Percentiles rank a stretch among this genome's conserved stretches.
Evolutionary conservation across 64 coral and sea anemone species (phyloP).

Genomic region (Stichodactyla mertensii): DNA sequence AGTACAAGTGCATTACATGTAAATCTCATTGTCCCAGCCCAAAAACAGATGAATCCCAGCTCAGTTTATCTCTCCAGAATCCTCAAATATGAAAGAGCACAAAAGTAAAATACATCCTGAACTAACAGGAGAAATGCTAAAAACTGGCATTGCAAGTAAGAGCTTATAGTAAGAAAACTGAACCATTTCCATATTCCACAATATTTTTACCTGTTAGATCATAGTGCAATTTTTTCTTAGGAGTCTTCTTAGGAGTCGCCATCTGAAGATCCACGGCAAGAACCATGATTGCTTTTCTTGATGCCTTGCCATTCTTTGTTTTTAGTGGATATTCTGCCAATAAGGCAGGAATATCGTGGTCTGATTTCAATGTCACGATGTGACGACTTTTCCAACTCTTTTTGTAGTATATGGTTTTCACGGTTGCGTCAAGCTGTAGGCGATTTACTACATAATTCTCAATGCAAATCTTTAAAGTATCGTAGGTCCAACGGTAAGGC

Average conservation of each 20-base stretch:
- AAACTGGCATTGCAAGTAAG: not conserved
- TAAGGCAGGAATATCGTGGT: constrained; percentile 31
- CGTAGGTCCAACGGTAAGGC: too few species aligned
- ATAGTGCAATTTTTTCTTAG: not conserved
- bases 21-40: too few species aligned
- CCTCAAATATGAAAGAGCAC: constrained; percentile 19
- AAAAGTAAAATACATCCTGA: not conserved
- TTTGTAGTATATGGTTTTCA: constrained; percentile 20
- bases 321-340: constrained; percentile 21
- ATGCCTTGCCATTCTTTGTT: not conserved
- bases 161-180: constrained; percentile 2
- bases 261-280: constrained; percentile 26
- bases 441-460: too few species aligned
- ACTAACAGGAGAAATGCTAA: not conserved
- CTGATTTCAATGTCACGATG: constrained; percentile 15
- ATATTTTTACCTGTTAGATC: constrained; percentile 12
- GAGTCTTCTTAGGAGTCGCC: constrained; percentile 10
- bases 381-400: constrained; percentile 27
- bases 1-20: too few species aligned
- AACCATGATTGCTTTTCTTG: constrained; percentile 14
- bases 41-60: too few species aligned
- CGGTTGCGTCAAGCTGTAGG: too few species aligned
- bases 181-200: not conserved
- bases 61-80: too few species aligned
- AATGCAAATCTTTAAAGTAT: too few species aligned